A percentile compares a stretch with the other conserved stretches of the same genome.
Conservation (phyloP, 2,888 invertebrate genomes). For the Listrodromus nycthemerus region DNA sequence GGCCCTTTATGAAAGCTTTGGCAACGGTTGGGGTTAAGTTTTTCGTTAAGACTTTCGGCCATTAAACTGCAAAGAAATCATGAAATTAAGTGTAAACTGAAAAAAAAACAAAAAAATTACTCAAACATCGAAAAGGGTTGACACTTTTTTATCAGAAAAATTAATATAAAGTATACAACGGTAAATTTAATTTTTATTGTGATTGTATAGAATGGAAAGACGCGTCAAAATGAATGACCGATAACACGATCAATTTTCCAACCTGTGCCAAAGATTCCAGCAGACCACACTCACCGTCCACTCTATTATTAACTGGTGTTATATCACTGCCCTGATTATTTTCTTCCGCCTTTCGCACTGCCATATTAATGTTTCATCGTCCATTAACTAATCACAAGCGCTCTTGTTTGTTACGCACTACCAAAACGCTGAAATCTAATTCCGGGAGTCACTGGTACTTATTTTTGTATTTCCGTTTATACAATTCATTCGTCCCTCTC, state of each 20-base stretch:
- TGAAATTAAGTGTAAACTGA: neutral
- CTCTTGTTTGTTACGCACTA: constrained; percentile 68
- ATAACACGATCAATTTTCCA: neutral
- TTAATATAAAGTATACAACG: no score
- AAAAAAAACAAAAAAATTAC: no score
- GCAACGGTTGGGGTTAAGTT: constrained; percentile 31
- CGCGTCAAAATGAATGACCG: neutral
- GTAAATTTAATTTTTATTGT: neutral
- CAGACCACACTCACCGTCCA: constrained; percentile 22
- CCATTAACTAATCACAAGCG: constrained; percentile 80
- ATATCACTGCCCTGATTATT: constrained; percentile 48
- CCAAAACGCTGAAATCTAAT: constrained; percentile 69
- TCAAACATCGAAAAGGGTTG: neutral
- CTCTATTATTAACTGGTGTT: constrained; percentile 32
- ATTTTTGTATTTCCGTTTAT: constrained; percentile 13
- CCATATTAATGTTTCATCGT: constrained; percentile 80
- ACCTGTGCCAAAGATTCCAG: constrained; percentile 51
- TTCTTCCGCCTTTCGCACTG: constrained; percentile 82
- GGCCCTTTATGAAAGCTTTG: constrained; percentile 36
- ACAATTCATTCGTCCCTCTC: constrained; percentile 43
- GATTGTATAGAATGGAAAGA: neutral
- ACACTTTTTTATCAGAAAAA: neutral
- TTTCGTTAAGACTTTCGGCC: neutral
- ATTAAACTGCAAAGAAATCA: neutral
- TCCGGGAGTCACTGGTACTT: constrained; percentile 73